Evolutionary conservation across 1,140 invertebrate species (phyloP).

Genomic region (Mactra quadrangularis): DNA sequence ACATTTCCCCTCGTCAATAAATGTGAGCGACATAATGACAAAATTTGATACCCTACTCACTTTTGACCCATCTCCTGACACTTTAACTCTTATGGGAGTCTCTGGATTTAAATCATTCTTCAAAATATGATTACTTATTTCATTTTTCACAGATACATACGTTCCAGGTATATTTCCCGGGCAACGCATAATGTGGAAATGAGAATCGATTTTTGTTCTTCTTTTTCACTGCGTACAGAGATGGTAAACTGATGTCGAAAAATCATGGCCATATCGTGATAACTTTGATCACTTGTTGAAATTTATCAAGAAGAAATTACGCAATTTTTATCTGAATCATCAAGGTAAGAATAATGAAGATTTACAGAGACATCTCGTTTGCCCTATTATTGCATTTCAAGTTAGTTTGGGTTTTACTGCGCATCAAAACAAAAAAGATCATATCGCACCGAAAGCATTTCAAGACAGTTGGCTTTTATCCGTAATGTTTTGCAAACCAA

Average conservation of each 20-base stretch:
- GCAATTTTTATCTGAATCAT: background rate
- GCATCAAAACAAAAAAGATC: too few relatives aligned
- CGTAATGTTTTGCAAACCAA: conserved; percentile 3
- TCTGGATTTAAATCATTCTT: background rate
- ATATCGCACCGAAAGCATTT: too few relatives aligned
- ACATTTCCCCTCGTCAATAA: background rate
- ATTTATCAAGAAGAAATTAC: conserved; percentile 21
- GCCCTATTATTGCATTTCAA: too few relatives aligned
- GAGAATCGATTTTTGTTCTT: background rate
- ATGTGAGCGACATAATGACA: background rate
- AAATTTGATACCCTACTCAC: conserved; percentile 20
- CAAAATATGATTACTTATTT: background rate
- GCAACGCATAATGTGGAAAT: background rate
- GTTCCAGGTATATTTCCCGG: background rate
- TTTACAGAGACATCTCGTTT: background rate
- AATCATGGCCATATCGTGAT: background rate
- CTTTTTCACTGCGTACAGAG: background rate
- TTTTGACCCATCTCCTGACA: conserved; percentile 7
- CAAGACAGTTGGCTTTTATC: background rate
- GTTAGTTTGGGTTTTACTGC: too few relatives aligned
- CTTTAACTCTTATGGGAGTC: background rate
- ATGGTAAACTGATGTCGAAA: conserved; percentile 1
- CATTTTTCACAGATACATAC: too few relatives aligned
- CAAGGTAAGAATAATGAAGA: background rate
- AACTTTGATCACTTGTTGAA: conserved; percentile 11